Base-by-base conservation (phyloP, 2,797 vertebrate genomes). In the Enteromius fasciolatus region DNA sequence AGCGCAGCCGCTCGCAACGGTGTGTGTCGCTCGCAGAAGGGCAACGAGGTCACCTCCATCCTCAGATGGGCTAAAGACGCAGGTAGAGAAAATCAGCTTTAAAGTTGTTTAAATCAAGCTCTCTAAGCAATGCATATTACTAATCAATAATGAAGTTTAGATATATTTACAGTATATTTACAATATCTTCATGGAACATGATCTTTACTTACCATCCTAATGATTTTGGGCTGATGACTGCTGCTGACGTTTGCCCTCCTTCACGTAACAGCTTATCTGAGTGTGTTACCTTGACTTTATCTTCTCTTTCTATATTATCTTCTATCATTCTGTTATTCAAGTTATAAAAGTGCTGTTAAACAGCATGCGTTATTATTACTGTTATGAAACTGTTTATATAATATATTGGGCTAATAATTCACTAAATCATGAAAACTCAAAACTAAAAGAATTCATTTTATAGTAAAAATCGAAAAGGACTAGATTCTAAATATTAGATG, bases 1-100 rank as follows among this genome's bases (percentile, higher is more conserved):
- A 94, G 28, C 0, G 95, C 94, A 0, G 93, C 92, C 0, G 91
- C 90, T 3, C 92, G 92, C 46, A 95, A 94, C 0, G 93, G 94
- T 1, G 72, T 92, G 86, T 95, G 95, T 86, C 92, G 80, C 76
- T 83, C 90, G 36, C 93, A 94, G 89, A 93, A 91, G 79, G 94
- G 95, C 78, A 95, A 94, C 52, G 94, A 95, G 87, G 94, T 95
- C 89, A 94, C 93, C 0, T 95, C 94, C 85, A 94, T 95, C 83
- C 90, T 95, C 67, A 94, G 90, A 73, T 95, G 94, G 94, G 94
- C 94, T 83, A 95, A 95, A 89, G 94, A 94, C 5, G 92, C 92
- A 11, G 94, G 94, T 95, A 44, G 9, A 46, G 44, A 46, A 46
- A 14, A 14, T 12, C 12, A 4, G 1, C 44, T 46, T 46, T 46